Conservation (phyloP, 2,888 invertebrate species). For the Nemotelus pantherinus region DNA sequence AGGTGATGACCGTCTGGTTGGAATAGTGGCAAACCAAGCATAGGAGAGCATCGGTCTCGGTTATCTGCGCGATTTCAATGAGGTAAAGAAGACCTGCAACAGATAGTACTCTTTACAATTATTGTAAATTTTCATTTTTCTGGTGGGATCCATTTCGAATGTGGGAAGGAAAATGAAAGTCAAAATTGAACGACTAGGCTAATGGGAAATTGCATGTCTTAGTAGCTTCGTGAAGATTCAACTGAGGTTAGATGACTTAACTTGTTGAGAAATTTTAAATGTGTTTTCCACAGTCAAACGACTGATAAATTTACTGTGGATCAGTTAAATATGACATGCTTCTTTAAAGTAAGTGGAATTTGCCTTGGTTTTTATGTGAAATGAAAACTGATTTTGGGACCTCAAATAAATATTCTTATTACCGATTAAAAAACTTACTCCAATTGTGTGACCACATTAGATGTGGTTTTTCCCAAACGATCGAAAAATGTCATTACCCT, state of each 20-base stretch:
- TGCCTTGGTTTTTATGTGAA: too few relatives aligned
- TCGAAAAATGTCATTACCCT: too few relatives aligned
- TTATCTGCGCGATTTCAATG: neutral
- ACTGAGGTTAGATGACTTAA: neutral
- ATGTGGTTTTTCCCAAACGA: too few relatives aligned
- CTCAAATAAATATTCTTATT: too few relatives aligned
- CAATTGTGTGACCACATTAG: too few relatives aligned
- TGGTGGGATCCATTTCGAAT: constrained; percentile 7
- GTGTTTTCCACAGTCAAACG: too few relatives aligned
- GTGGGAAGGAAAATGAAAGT: neutral
- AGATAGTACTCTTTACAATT: constrained; percentile 18
- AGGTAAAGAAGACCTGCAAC: neutral
- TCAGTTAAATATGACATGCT: too few relatives aligned
- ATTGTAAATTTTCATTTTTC: constrained; percentile 25
- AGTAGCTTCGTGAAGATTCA: neutral
- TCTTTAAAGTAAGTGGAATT: too few relatives aligned
- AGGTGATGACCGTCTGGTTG: constrained; percentile 7
- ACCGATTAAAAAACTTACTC: too few relatives aligned
- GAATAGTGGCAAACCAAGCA: neutral
- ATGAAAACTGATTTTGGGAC: too few relatives aligned
- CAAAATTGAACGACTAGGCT: neutral
- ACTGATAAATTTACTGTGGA: too few relatives aligned
- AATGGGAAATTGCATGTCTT: neutral
- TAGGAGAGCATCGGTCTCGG: neutral
- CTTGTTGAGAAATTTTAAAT: neutral